phyloP scores from a whole-genome alignment of 1,140 invertebrate species.

The Cherax destructor region DNA sequence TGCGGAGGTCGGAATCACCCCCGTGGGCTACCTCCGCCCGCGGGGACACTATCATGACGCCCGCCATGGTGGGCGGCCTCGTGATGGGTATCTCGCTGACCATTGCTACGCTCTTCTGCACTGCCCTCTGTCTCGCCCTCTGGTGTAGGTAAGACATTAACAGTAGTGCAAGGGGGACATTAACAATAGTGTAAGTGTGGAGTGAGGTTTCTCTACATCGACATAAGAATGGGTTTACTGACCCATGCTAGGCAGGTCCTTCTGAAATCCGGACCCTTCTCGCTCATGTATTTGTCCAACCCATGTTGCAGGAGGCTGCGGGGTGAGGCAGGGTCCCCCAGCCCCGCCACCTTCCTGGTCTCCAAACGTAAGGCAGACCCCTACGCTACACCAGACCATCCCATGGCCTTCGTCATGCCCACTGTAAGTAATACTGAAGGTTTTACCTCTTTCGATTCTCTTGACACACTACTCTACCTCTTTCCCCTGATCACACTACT shows the following conservation, averaged over 20 bases:
- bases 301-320: slow-evolving; percentile 32
- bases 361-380: slow-evolving; percentile 32
- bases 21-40: neutral
- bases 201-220: neutral
- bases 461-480: neutral
- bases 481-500: neutral
- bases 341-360: slow-evolving; percentile 56
- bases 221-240: too few relatives aligned
- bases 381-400: slow-evolving; percentile 41
- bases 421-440: slow-evolving; percentile 3
- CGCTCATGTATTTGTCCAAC: too few relatives aligned
- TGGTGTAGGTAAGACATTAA: slow-evolving; percentile 38
- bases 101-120: slow-evolving; percentile 32
- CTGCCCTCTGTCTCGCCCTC: slow-evolving; percentile 41
- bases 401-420: slow-evolving; percentile 57
- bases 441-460: too few relatives aligned
- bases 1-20: neutral
- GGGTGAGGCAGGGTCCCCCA: slow-evolving; percentile 21
- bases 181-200: neutral
- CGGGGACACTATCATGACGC: slow-evolving; percentile 3
- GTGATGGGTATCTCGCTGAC: slow-evolving; percentile 39
- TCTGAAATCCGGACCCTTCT: too few relatives aligned
- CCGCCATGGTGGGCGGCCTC: slow-evolving; percentile 35
- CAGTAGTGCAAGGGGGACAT: neutral
- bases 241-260: too few relatives aligned